phyloP scores from a whole-genome alignment of 2,113 vertebrate species.

The Thomomys bottae region DNA sequence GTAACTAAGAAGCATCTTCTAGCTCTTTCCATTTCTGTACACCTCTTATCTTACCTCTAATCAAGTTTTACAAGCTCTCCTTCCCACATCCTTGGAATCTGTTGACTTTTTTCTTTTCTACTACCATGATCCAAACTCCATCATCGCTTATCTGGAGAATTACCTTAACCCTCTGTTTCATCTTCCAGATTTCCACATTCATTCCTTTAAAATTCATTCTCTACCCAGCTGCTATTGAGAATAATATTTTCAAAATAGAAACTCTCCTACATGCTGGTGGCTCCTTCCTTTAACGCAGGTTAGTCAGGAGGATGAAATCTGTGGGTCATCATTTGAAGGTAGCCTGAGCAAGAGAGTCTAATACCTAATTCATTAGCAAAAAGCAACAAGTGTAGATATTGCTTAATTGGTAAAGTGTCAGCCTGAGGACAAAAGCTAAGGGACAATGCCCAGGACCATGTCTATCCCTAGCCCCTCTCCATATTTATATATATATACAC shows the following conservation, averaged over 20 bases:
- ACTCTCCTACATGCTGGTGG: not conserved
- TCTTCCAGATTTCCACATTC: not conserved
- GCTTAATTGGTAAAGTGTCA: no score
- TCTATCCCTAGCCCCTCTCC: no score
- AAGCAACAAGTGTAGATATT: no score
- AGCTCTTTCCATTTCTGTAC: not conserved
- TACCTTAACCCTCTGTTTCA: not conserved
- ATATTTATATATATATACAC: not conserved
- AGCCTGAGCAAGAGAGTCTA: no score
- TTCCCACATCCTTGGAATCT: not conserved
- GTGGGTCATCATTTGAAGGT: no score
- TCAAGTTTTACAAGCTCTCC: not conserved
- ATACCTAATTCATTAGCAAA: no score
- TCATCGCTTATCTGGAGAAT: not conserved
- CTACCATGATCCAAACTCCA: not conserved
- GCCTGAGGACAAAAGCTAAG: no score
- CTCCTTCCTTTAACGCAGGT: no score
- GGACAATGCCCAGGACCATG: no score
- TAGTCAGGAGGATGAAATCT: no score
- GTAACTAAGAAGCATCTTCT: not conserved
- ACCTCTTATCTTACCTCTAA: not conserved
- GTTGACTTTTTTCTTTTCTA: not conserved
- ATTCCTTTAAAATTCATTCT: not conserved
- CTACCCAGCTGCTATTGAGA: not conserved
- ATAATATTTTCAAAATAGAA: slow-evolving; percentile 1